These are phyloP conservation scores for Seison nebaliae DNA, from an alignment of 1,140 invertebrate species.

Conservation along the genomic window DNA sequence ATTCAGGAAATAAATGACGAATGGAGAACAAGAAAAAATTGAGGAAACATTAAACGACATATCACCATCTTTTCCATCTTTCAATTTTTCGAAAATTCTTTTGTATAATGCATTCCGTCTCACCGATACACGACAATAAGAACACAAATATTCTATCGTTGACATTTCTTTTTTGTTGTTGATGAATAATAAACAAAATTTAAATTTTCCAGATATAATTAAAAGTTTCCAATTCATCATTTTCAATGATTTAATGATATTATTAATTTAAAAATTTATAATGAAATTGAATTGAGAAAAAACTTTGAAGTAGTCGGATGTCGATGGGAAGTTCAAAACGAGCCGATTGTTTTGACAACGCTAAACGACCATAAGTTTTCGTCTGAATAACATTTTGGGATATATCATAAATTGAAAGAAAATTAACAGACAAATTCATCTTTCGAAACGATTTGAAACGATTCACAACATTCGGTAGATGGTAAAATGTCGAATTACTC, in stretches of 20 bases:
- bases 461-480: too few relatives aligned
- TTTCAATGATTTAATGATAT: not conserved
- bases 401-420: too few relatives aligned
- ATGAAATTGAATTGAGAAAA: constrained; percentile 11
- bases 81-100: constrained; percentile 19
- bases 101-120: constrained; percentile 17
- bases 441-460: too few relatives aligned
- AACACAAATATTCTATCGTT: constrained; percentile 18
- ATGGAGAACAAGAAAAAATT: not conserved
- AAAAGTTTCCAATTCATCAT: not conserved
- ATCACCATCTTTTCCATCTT: constrained; percentile 13
- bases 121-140: constrained; percentile 18
- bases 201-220: not conserved
- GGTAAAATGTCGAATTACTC: too few relatives aligned
- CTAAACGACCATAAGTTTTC: constrained; percentile 18
- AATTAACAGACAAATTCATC: too few relatives aligned
- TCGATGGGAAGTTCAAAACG: constrained; percentile 23
- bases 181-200: not conserved
- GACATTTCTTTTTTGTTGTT: constrained; percentile 15
- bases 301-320: constrained; percentile 20
- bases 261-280: constrained; percentile 4
- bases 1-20: constrained; percentile 4
- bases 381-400: too few relatives aligned
- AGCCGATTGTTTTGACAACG: constrained; percentile 19
- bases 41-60: constrained; percentile 14